These are phyloP conservation scores for Haliaeetus leucogaster DNA, from an alignment of 2,113 vertebrate genomes.

Conservation along the genomic window DNA sequence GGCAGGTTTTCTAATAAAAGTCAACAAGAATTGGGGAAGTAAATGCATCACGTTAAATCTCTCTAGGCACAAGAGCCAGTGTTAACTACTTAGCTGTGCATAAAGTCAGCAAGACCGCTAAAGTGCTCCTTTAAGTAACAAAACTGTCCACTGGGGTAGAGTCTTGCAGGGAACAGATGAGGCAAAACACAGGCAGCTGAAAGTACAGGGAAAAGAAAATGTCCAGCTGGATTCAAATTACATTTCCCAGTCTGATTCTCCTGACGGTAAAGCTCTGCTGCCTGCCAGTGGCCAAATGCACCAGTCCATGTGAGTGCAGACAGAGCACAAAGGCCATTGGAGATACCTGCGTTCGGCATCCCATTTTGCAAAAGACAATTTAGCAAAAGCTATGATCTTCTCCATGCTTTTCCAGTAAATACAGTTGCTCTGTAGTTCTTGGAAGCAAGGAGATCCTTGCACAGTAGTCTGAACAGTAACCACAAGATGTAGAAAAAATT, in stretches of 20 bases:
- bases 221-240: neutral
- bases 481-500: neutral
- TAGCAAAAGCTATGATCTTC: neutral
- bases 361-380: neutral
- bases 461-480: neutral
- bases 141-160: neutral
- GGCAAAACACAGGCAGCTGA: neutral
- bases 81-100: neutral
- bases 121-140: neutral
- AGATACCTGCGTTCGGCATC: neutral
- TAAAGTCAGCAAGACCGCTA: neutral
- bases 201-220: neutral
- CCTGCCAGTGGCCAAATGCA: neutral
- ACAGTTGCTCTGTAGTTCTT: neutral
- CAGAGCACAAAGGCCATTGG: neutral
- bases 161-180: neutral
- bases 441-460: neutral
- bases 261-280: neutral
- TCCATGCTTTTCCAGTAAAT: neutral
- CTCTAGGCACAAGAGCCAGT: neutral
- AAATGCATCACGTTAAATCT: neutral
- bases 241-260: neutral
- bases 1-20: constrained; percentile 1
- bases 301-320: neutral
- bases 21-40: neutral